phyloP scores from a whole-genome alignment of 2,113 vertebrate species.

The Ciconia stormi region DNA sequence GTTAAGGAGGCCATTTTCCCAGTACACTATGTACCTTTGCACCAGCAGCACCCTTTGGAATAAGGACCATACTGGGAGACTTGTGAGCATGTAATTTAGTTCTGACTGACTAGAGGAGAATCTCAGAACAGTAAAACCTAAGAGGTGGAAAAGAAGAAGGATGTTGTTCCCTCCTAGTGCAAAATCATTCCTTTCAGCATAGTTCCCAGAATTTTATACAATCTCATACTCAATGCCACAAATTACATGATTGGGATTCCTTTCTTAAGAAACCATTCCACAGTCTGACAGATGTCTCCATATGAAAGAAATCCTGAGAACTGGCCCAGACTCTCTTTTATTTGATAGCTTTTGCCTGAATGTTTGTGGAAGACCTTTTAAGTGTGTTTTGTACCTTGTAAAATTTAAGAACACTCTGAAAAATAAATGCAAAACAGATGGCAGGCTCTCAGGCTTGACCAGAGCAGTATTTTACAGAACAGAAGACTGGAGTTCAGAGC shows the following conservation, averaged over 20 bases:
- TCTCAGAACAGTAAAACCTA: neutral
- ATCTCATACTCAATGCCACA: neutral
- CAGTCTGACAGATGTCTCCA: neutral
- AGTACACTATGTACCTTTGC: neutral
- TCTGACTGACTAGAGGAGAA: neutral
- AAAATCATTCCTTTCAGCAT: neutral
- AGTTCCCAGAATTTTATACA: neutral
- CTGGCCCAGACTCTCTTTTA: neutral
- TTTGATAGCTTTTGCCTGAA: neutral
- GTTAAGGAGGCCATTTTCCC: neutral
- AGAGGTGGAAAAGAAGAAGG: neutral
- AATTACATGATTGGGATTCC: neutral
- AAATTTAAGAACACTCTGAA: neutral
- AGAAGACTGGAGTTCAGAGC: constrained; percentile 18
- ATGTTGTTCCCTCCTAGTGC: neutral
- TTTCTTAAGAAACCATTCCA: neutral
- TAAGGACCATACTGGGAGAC: neutral
- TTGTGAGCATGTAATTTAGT: neutral
- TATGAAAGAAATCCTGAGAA: neutral
- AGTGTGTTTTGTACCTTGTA: neutral
- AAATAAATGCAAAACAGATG: neutral
- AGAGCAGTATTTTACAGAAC: constrained; percentile 20
- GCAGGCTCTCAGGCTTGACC: constrained; percentile 7
- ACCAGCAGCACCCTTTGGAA: neutral
- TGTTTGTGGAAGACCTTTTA: neutral